Evolutionary conservation across 1,140 invertebrate species (phyloP), one percentile per base, ranked within the genome.

Genomic region (Zaprionus ghesquierei): DNA sequence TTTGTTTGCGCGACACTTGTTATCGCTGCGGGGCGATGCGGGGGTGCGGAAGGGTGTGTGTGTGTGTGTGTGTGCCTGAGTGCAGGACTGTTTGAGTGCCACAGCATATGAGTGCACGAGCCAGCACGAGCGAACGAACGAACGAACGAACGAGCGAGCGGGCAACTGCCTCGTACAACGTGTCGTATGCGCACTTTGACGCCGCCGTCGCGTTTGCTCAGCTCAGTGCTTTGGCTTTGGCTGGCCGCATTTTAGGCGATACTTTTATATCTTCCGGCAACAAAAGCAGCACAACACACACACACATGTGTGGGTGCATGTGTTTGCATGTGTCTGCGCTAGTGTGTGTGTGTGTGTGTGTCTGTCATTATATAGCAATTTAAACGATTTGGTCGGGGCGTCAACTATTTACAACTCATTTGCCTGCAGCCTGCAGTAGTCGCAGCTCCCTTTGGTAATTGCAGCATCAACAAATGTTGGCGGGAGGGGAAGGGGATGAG

Each of bases 161-260:
- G 8, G 35, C 35, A 2, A 38, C 35, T 38, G 35, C 6, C 35
- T 38, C n/a, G 35, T 41, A 6, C 35, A 89, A 89, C 84, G 77
- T 89, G 84, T 89, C 74, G 84, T 89, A 89, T 89, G 84, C 84
- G 77, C 84, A 89, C 85, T 89, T 89, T 73, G 84, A 69, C 76
- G 84, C 66, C 78, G 77, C 35, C 35, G 77, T n/a, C 35, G 59
- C 66, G 31, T 69, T 62, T 69, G 66, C 58, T 44, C 49, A 79
- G 79, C 79, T n/a, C n/a, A n/a, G n/a, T n/a, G n/a, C n/a, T n/a
- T n/a, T n/a, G n/a, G 78, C 81, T 77, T 86, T 86, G 71, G 79
- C 66, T 81, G 70, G 76, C 74, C 61, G 62, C 69, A 72, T 65
- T 76, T 65, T 76, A 71, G 69, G 69, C 60, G 62, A 71, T 75